phyloP scores from a whole-genome alignment of 2,797 vertebrate species.

The Fistularia tabacaria region DNA sequence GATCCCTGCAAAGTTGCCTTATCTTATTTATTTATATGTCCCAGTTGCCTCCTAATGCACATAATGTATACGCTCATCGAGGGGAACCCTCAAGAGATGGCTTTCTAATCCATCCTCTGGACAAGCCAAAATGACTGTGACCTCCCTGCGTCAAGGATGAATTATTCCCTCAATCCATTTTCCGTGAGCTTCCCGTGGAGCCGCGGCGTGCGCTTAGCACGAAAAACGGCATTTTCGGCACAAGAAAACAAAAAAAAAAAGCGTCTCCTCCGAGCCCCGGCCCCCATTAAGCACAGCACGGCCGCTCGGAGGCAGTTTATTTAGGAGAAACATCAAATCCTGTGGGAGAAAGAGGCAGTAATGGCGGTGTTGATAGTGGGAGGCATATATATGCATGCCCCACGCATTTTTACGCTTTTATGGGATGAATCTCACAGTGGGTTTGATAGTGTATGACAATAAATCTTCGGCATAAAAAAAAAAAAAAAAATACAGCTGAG shows the following conservation, averaged over 20 bases:
- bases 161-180: conserved; percentile 27
- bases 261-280: too few relatives aligned
- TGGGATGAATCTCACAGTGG: conserved; percentile 39
- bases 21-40: too few relatives aligned
- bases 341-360: conserved; percentile 20
- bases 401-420: conserved; percentile 25
- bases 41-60: too few relatives aligned
- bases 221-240: too few relatives aligned
- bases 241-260: too few relatives aligned
- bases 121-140: conserved; percentile 44
- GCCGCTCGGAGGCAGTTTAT: too few relatives aligned
- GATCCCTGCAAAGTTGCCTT: too few relatives aligned
- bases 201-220: too few relatives aligned
- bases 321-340: conserved; percentile 17
- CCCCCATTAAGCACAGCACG: too few relatives aligned
- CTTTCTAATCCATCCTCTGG: conserved; percentile 44
- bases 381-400: conserved; percentile 2
- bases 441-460: conserved; percentile 41
- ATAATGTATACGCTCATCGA: background rate
- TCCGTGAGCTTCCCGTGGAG: too few relatives aligned
- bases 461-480: conserved; percentile 34
- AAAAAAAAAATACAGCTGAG: conserved; percentile 1
- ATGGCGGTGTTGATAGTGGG: conserved; percentile 2
- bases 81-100: conserved; percentile 26
- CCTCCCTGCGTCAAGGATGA: conserved; percentile 51